A percentile compares a stretch with the other conserved stretches of the same genome.
phyloP scores from a whole-genome alignment of 2,113 vertebrate species.

The Sarotherodon lohbergeri region DNA sequence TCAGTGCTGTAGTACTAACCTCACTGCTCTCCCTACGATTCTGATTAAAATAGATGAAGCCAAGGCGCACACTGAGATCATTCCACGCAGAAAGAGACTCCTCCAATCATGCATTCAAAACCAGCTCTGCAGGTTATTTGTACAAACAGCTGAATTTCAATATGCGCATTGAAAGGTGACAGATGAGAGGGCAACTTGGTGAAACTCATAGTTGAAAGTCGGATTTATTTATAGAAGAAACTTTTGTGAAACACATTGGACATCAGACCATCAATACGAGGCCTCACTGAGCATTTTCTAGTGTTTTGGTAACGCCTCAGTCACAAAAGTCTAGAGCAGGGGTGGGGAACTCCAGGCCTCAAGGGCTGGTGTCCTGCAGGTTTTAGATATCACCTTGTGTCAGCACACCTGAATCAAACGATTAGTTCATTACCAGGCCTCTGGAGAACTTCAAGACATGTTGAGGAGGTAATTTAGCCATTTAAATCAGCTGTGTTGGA shows the following conservation, averaged over 20 bases:
- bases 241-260: not conserved
- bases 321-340: not conserved
- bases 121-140: not conserved
- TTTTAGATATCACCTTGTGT: not conserved
- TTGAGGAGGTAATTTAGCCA: not conserved
- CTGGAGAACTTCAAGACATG: not conserved
- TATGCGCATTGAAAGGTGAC: not conserved
- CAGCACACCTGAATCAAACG: rapidly evolving
- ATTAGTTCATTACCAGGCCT: not conserved
- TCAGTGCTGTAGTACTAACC: not conserved
- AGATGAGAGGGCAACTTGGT: not conserved
- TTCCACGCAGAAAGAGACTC: not conserved
- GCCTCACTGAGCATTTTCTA: not conserved
- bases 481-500: not conserved
- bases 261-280: not conserved
- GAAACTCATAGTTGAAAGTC: not conserved
- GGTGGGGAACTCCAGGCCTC: not conserved
- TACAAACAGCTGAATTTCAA: not conserved
- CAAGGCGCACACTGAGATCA: not conserved
- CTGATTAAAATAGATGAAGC: not conserved
- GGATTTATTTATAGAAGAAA: not conserved
- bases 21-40: not conserved
- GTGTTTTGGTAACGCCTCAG: not conserved
- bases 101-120: not conserved
- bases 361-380: not conserved